A percentile compares a stretch with the other conserved stretches of the same genome.
Conservation (phyloP, 2,113 vertebrate species). For the Furnarius figulus region DNA sequence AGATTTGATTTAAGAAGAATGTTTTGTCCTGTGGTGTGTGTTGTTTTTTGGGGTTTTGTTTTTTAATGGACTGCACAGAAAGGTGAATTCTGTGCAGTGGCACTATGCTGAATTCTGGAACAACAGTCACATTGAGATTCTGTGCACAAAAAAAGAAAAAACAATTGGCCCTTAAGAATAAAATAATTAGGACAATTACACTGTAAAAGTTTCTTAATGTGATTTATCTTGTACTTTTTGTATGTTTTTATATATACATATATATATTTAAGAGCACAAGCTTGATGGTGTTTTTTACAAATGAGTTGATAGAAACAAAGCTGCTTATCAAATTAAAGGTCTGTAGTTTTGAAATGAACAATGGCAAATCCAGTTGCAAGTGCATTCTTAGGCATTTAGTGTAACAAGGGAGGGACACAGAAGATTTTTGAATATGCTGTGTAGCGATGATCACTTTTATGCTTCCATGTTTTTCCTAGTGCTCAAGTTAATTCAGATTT, state of each 20-base stretch:
- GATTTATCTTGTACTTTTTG: constrained; percentile 85
- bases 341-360: constrained; percentile 70
- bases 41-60: constrained; percentile 69
- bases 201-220: constrained; percentile 85
- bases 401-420: constrained; percentile 42
- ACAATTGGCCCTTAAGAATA: constrained; percentile 90
- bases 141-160: constrained; percentile 87
- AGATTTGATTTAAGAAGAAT: constrained; percentile 99
- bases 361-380: constrained; percentile 53
- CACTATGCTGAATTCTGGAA: constrained; percentile 87
- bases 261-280: constrained; percentile 85
- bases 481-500: constrained; percentile 56
- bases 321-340: constrained; percentile 69
- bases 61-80: constrained; percentile 67
- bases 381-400: constrained; percentile 70
- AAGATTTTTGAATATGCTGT: constrained; percentile 54
- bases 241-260: constrained; percentile 84
- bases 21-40: constrained; percentile 90
- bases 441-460: constrained; percentile 32
- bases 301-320: constrained; percentile 74
- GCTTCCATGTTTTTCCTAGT: constrained; percentile 67
- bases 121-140: constrained; percentile 88
- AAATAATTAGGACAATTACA: constrained; percentile 88
- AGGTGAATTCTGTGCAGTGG: constrained; percentile 72
- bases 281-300: constrained; percentile 83